Conservation (phyloP, 2,888 invertebrate genomes). For the Archips crataeganus region DNA sequence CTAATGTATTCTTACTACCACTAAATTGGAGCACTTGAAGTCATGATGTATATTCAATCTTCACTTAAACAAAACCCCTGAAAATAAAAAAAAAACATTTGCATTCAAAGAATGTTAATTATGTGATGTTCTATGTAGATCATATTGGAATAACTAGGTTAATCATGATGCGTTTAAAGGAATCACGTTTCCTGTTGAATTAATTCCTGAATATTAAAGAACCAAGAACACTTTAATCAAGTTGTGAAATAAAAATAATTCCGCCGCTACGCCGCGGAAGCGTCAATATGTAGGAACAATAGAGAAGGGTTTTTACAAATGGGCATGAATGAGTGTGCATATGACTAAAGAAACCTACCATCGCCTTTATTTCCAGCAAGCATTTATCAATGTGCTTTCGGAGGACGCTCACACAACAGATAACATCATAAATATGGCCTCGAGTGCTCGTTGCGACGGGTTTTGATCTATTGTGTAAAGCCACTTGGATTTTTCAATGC, state of each 20-base stretch:
- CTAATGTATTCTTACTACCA: constrained; percentile 67
- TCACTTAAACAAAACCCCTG: constrained; percentile 72
- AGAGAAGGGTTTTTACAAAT: constrained; percentile 60
- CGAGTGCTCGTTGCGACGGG: constrained; percentile 83
- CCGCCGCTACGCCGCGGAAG: constrained; percentile 76
- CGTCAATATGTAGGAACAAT: constrained; percentile 79
- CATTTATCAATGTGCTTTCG: constrained; percentile 80
- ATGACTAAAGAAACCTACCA: constrained; percentile 73
- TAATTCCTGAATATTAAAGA: constrained; percentile 4
- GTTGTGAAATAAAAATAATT: constrained; percentile 68
- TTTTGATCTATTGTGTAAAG: constrained; percentile 83
- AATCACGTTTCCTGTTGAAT: constrained; percentile 13
- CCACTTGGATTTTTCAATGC: constrained; percentile 65
- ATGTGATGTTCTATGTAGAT: not conserved
- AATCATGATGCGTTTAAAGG: constrained; percentile 5
- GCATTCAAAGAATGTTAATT: constrained; percentile 29
- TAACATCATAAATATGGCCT: constrained; percentile 90
- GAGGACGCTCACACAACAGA: constrained; percentile 84
- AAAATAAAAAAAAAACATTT: constrained; percentile 66
- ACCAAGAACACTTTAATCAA: constrained; percentile 44
- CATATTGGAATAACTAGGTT: constrained; percentile 32
- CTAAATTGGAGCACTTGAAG: constrained; percentile 69
- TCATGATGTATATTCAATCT: constrained; percentile 69
- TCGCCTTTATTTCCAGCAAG: constrained; percentile 73
- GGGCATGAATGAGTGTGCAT: constrained; percentile 51